Percentiles rank a stretch among this genome's conserved stretches.
These are phyloP conservation scores for Pseudomyrmex sp. DNA, from an alignment of 1,140 invertebrate species.

Conservation along the genomic window DNA sequence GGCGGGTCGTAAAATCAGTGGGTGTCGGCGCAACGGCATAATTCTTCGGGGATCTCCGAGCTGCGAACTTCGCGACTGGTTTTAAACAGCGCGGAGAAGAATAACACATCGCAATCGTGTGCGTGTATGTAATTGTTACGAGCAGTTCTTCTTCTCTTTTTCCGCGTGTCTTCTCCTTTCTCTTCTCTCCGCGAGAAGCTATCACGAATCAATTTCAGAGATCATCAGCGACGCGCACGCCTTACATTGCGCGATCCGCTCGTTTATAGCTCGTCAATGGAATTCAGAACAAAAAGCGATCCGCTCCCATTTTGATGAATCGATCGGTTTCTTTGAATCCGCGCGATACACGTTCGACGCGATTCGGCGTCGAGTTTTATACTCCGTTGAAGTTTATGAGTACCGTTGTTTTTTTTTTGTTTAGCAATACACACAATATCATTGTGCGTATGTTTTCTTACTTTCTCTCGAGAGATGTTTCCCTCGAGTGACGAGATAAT, in stretches of 20 bases:
- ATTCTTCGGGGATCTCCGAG: slow-evolving; percentile 44
- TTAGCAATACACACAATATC: not conserved
- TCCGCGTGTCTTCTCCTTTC: slow-evolving; percentile 7
- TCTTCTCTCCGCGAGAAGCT: not conserved
- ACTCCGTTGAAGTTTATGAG: not conserved
- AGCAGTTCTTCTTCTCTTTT: slow-evolving; percentile 32
- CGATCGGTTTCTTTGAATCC: slow-evolving; percentile 35
- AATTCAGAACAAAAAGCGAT: slow-evolving; percentile 52
- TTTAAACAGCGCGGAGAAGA: slow-evolving; percentile 31
- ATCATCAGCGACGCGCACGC: slow-evolving; percentile 36
- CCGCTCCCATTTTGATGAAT: slow-evolving; percentile 42
- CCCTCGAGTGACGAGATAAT: not conserved
- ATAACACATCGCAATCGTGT: slow-evolving; percentile 37
- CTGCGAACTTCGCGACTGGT: slow-evolving; percentile 57
- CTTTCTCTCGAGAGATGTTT: not conserved
- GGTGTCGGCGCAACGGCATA: slow-evolving; percentile 49
- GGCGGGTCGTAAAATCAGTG: slow-evolving; percentile 57
- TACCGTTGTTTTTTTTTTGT: not conserved
- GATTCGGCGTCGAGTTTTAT: not conserved
- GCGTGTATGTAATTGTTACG: slow-evolving; percentile 51
- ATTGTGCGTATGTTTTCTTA: not conserved
- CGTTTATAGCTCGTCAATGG: slow-evolving; percentile 35
- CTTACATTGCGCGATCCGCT: slow-evolving; percentile 49
- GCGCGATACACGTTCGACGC: slow-evolving; percentile 21
- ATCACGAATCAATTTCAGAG: slow-evolving; percentile 35